Evolutionary conservation across 2,888 invertebrate species (phyloP), one percentile per base, ranked within the genome.

Genomic region (Panzeria rudis): DNA sequence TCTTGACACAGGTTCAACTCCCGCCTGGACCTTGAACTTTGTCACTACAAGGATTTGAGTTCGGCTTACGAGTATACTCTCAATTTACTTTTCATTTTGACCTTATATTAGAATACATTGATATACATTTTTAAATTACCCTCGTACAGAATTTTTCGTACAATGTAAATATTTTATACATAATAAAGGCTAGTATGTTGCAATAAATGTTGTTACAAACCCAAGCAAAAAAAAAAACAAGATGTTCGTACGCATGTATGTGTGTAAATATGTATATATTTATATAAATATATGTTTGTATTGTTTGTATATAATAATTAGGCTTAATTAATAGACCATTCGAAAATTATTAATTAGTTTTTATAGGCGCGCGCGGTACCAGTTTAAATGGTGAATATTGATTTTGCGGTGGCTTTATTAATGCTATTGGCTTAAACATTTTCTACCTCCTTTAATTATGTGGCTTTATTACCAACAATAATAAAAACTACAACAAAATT

Each of bases 331-430:
- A 92, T 92, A 92, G 92, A 91, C 92, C 92, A 92, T 92, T 92
- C 91, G 90, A 91, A 92, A 92, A 92, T 92, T 92, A 92, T 92
- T 92, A 92, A 92, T 92, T 92, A 92, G 92, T 92, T 92, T 92
- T 92, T 92, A 91, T 92, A 91, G 91, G 89, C 89, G 91, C 91
- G 89, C 71, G 90, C 44, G 91, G 91, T 89, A 90, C 90, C 85
- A 90, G 90, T 92, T 92, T 91, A 92, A 92, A 92, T 92, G 92
- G 92, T 90, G 92, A 90, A 92, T 92, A 92, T 92, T 92, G 92
- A 92, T 92, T 92, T 92, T 92, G 92, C 89, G 92, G 92, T 90
- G 89, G 90, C 91, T 92, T 92, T 92, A 92, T 92, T 92, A 92
- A 92, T 92, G 92, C 91, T 89, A 91, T 92, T 91, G 92, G 91